phyloP scores from a whole-genome alignment of 2,888 invertebrate species.

The Timema cristinae region DNA sequence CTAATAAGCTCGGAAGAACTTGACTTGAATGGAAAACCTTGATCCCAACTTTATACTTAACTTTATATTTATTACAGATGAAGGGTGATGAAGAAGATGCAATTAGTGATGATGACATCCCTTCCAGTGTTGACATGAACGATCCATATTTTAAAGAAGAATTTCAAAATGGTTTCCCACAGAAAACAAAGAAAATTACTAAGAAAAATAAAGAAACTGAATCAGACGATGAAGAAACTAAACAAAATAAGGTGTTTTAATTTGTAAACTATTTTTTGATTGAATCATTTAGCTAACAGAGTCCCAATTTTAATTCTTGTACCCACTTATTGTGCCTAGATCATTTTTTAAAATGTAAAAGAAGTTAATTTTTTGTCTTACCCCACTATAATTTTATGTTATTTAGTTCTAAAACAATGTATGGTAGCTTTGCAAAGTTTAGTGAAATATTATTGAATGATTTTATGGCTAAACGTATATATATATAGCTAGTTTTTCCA shows the following conservation, averaged over 20 bases:
- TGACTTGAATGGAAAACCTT: neutral
- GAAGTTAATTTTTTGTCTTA: no score
- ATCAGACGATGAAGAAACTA: constrained; percentile 42
- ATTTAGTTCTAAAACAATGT: no score
- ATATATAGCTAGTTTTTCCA: no score
- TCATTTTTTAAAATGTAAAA: no score
- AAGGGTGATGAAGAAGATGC: constrained; percentile 43
- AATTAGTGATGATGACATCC: constrained; percentile 59
- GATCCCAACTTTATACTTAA: neutral
- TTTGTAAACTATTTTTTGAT: neutral
- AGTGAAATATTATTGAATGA: no score
- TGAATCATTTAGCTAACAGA: no score
- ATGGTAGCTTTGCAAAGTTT: no score
- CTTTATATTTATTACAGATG: constrained; percentile 18
- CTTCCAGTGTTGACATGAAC: constrained; percentile 76
- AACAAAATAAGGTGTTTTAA: constrained; percentile 38
- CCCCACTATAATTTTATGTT: no score
- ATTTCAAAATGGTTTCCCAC: constrained; percentile 55
- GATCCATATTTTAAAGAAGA: constrained; percentile 82
- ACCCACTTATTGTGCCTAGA: no score
- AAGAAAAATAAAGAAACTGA: constrained; percentile 39
- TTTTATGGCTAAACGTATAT: no score
- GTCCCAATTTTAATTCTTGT: no score
- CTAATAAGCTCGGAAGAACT: no score
- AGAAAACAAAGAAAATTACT: constrained; percentile 41